phyloP scores from a whole-genome alignment of 2,797 vertebrate genomes.

The Mus caroli region DNA sequence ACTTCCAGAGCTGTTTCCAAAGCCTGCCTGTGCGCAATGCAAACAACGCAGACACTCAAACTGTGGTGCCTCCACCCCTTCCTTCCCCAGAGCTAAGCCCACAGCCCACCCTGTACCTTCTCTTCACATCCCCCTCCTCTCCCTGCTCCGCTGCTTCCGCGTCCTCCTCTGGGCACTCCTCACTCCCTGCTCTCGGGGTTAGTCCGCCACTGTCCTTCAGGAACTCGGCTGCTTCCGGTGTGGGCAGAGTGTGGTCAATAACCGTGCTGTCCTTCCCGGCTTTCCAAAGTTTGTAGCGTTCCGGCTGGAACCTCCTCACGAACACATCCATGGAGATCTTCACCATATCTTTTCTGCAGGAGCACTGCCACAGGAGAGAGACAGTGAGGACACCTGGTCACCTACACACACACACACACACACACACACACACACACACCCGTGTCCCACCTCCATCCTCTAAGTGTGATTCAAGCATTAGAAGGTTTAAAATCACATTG shows the following conservation, averaged over 20 bases:
- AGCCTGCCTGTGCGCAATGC: neutral
- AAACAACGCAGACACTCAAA: neutral
- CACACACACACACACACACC: no score
- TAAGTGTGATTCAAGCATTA: neutral
- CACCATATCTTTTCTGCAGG: conserved; percentile 98
- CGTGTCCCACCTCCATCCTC: neutral
- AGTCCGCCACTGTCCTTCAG: conserved; percentile 87
- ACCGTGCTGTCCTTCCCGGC: conserved; percentile 93
- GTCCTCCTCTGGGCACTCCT: conserved; percentile 87
- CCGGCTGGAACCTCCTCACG: conserved; percentile 97
- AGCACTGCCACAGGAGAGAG: conserved; percentile 92
- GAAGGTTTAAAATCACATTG: neutral
- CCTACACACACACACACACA: no score
- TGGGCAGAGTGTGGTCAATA: conserved; percentile 95
- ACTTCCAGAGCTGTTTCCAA: neutral
- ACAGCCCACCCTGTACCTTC: conserved; percentile 62
- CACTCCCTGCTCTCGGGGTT: conserved; percentile 88
- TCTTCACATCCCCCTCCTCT: conserved; percentile 80
- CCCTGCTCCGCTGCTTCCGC: conserved; percentile 75
- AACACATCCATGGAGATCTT: conserved; percentile 99
- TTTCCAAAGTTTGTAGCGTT: conserved; percentile 98
- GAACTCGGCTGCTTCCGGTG: conserved; percentile 92
- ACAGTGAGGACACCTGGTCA: neutral
- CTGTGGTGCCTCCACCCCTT: neutral
- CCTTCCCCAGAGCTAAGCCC: neutral